phyloP scores from a whole-genome alignment of 2,888 invertebrate genomes.

The Drosophila acutilabella region DNA sequence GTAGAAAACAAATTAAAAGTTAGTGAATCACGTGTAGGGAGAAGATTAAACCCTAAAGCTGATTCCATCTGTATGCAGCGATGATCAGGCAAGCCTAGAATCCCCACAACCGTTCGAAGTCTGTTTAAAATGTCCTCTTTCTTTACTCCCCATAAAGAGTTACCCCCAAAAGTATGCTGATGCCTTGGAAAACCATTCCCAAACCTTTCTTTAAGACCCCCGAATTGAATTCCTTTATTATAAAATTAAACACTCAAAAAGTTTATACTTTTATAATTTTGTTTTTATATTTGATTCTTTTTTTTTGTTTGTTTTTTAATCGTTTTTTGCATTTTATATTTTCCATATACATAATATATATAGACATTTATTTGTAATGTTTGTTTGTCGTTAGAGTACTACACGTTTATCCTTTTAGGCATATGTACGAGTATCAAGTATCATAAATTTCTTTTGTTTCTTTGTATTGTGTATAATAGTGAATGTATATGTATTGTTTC shows the following conservation, averaged over 20 bases:
- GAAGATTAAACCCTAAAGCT: not conserved
- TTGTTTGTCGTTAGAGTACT: constrained; percentile 63
- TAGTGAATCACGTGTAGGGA: not conserved
- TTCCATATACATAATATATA: constrained; percentile 67
- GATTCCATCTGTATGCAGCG: too few relatives aligned
- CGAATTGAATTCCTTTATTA: not conserved
- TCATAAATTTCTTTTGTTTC: constrained; percentile 40
- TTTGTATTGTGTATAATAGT: constrained; percentile 35
- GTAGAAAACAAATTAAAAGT: not conserved
- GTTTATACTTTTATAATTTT: constrained; percentile 29
- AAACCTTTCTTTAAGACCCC: not conserved
- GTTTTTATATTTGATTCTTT: constrained; percentile 27
- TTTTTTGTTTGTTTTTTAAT: constrained; percentile 36
- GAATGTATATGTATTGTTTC: constrained; percentile 30
- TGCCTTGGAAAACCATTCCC: not conserved
- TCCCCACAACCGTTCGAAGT: too few relatives aligned
- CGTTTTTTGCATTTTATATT: constrained; percentile 46
- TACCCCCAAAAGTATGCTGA: too few relatives aligned
- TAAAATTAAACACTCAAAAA: constrained; percentile 13
- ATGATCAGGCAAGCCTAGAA: too few relatives aligned
- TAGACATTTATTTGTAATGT: constrained; percentile 73
- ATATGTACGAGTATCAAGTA: constrained; percentile 70
- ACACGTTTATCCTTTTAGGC: constrained; percentile 76
- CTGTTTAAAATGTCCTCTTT: too few relatives aligned
- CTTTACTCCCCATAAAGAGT: too few relatives aligned